Evolutionary conservation across 2,113 vertebrate genomes (phyloP).

Genomic region (Trichechus manatus): DNA sequence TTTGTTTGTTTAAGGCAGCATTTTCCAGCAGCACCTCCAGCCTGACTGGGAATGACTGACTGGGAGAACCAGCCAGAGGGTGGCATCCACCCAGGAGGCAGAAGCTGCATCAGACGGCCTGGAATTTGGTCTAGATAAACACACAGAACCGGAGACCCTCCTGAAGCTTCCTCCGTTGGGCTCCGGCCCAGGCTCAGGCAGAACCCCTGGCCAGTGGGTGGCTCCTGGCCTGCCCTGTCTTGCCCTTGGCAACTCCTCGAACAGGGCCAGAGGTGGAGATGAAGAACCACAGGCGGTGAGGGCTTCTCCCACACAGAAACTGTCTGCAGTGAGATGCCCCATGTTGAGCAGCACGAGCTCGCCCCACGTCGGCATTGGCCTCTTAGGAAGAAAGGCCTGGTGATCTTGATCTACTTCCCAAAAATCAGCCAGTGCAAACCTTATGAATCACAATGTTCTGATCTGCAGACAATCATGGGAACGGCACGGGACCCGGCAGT

Average conservation of each 20-base stretch:
- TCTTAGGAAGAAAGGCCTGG: neutral
- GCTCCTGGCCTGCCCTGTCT: neutral
- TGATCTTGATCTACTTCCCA: neutral
- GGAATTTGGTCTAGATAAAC: neutral
- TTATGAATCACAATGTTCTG: neutral
- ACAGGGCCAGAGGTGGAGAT: too few species aligned
- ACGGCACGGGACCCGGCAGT: neutral
- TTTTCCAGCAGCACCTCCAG: neutral
- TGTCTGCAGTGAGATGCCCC: too few species aligned
- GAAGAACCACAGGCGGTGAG: too few species aligned
- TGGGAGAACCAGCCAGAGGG: neutral
- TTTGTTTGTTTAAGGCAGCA: neutral
- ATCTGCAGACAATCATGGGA: neutral
- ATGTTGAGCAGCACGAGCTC: neutral
- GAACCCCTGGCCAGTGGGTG: accelerated
- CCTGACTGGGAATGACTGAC: neutral
- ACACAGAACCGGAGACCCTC: neutral
- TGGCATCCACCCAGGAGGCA: neutral
- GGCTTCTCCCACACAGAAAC: neutral
- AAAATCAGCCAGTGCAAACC: too few species aligned
- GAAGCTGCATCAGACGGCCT: neutral
- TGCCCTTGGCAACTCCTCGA: neutral
- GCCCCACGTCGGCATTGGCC: accelerated
- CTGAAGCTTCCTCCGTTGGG: neutral
- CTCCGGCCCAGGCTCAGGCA: neutral